A percentile compares a stretch with the other conserved stretches of the same genome.
These are phyloP conservation scores for Varanus salvator DNA, from an alignment of 2,113 vertebrate species.

Conservation along the genomic window DNA sequence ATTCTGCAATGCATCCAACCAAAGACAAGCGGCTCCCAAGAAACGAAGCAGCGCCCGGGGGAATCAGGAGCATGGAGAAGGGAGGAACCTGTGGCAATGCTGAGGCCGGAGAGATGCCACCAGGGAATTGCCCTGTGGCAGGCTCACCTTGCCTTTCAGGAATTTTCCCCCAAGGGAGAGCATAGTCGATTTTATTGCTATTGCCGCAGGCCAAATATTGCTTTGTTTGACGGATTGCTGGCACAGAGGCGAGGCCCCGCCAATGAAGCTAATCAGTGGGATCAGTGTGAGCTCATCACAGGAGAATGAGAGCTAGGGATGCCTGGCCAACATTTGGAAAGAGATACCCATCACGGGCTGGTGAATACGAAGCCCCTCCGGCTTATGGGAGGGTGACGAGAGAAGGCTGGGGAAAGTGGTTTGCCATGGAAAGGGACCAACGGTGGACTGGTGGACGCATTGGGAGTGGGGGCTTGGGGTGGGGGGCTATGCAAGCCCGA, in stretches of 20 bases:
- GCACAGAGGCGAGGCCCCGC: background rate
- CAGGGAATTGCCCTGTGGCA: rapidly evolving
- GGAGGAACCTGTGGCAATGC: background rate
- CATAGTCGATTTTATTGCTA: background rate
- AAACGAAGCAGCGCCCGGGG: no score
- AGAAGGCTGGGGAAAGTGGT: background rate
- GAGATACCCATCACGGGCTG: no score
- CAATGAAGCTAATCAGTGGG: background rate
- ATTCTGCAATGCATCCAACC: no score
- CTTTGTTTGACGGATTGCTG: background rate
- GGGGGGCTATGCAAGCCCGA: no score
- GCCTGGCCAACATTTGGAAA: no score
- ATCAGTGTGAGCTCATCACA: no score
- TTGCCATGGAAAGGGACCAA: background rate
- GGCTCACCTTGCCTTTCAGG: background rate
- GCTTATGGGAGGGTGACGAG: background rate
- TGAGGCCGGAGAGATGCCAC: background rate
- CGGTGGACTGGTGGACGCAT: no score
- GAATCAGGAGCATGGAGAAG: background rate
- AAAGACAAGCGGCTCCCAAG: no score
- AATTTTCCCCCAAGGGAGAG: background rate
- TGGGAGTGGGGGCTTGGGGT: no score
- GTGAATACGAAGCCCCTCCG: background rate
- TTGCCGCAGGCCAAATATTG: background rate
- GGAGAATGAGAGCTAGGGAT: background rate